Conservation (phyloP, 2,888 invertebrate species). For the Orthosia incerta region DNA sequence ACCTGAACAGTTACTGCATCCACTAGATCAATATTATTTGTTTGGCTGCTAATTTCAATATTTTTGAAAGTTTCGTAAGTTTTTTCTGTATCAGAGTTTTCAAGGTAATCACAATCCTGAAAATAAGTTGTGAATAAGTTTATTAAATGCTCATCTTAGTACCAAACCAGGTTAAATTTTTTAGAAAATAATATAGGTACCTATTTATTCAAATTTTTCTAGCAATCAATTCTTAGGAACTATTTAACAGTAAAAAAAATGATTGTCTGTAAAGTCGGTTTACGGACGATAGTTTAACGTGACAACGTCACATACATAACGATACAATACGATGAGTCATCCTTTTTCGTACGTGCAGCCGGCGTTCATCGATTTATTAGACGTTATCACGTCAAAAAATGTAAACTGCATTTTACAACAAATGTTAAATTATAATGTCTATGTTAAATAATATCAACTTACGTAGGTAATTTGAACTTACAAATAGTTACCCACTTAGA, state of each 20-base stretch:
- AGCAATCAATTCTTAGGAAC: neutral
- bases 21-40: too few species aligned
- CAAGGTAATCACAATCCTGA: slow-evolving; percentile 1
- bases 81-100: slow-evolving; percentile 1
- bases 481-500: neutral
- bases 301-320: too few species aligned
- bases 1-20: too few species aligned
- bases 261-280: too few species aligned
- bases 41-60: neutral
- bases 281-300: too few species aligned
- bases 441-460: neutral
- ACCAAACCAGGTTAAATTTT: neutral
- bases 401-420: too few species aligned
- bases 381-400: too few species aligned
- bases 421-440: too few species aligned
- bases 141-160: neutral
- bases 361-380: too few species aligned
- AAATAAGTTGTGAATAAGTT: neutral
- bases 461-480: neutral
- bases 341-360: too few species aligned
- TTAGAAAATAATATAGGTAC: neutral
- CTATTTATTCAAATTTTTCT: neutral
- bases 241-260: too few species aligned
- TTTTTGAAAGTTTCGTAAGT: neutral
- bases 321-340: too few species aligned